Conservation (phyloP, 2,797 vertebrate genomes). For the Pseudotriccus pelzelni region DNA sequence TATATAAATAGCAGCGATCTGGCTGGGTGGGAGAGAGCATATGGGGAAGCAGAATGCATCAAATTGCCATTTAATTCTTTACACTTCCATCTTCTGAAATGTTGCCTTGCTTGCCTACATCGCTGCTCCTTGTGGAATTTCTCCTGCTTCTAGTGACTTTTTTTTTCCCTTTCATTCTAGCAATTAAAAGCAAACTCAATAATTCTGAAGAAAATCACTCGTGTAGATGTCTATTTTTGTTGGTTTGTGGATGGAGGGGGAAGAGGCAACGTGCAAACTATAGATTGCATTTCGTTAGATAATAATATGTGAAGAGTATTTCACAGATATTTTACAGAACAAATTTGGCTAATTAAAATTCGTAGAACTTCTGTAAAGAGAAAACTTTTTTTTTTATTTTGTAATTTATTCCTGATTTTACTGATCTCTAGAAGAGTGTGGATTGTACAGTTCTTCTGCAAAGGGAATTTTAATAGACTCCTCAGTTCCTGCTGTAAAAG, state of each 20-base stretch:
- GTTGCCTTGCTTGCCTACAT: conserved; percentile 36
- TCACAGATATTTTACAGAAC: background rate
- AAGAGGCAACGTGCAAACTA: conserved; percentile 12
- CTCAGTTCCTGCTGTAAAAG: background rate
- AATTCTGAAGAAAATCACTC: background rate
- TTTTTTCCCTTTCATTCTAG: background rate
- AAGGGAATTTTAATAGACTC: background rate
- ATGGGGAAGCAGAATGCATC: conserved; percentile 66
- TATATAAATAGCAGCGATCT: conserved; percentile 48
- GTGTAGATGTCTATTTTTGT: background rate
- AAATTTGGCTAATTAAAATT: background rate
- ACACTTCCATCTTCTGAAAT: conserved; percentile 42
- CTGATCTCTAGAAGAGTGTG: background rate
- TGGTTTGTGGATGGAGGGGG: conserved; percentile 21
- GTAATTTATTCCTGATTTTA: background rate
- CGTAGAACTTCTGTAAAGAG: background rate
- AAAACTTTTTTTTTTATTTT: background rate
- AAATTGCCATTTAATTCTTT: conserved; percentile 57
- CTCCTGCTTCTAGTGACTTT: conserved; percentile 36
- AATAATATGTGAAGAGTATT: background rate
- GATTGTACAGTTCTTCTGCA: background rate
- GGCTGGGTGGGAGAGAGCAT: conserved; percentile 67
- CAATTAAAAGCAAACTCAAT: conserved; percentile 47
- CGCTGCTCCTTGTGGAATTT: conserved; percentile 38
- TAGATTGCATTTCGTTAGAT: conserved; percentile 9